Evolutionary conservation across 2,113 vertebrate species (phyloP), one percentile per base, ranked within the genome.

Genomic region (Triplophysa tibetana): DNA sequence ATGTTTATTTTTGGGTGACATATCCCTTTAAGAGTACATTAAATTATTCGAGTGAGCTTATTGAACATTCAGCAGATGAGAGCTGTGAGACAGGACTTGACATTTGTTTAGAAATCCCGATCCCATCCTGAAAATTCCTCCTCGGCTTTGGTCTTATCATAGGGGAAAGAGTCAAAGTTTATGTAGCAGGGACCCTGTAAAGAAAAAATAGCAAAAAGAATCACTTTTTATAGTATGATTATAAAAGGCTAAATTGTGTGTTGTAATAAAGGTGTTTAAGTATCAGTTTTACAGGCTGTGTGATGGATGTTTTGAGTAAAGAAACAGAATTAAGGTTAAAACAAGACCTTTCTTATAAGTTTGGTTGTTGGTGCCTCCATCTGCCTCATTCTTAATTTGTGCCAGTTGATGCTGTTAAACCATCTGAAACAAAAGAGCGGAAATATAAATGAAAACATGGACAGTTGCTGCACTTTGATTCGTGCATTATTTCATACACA

Each of bases 41-140:
- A 7, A 45, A 11, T 45, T 45, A 3, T 2, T 12, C 5, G 50
- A 16, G 13, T 4, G 50, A 38, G 33, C 33, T 38, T 17, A 52
- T 52, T 52, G 14, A 17, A 17, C 50, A 52, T 10, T 11, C 8
- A 52, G 67, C 10, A 58, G 13, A 16, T 9, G 3, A 17, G 63
- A 16, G n/a, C 38, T 3, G 7, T 43, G 14, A 67, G 29, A 64
- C 21, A 8, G 17, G 24, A 70, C 16, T 60, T 26, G 9, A 41
- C 17, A 2, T 10, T 3, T 33, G 56, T 29, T 92, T 84, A 94
- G 89, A 94, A 94, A 65, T 95, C 90, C 13, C 88, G 81, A 5
- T 94, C 94, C 93, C 93, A 95, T 3, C 89, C 90, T 0, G 91
- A 95, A 66, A 93, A 90, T 72, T 95, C 94, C 65, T 94, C 93